These are phyloP conservation scores for Microchirus variegatus DNA, from an alignment of 2,797 vertebrate genomes.

Conservation along the genomic window DNA sequence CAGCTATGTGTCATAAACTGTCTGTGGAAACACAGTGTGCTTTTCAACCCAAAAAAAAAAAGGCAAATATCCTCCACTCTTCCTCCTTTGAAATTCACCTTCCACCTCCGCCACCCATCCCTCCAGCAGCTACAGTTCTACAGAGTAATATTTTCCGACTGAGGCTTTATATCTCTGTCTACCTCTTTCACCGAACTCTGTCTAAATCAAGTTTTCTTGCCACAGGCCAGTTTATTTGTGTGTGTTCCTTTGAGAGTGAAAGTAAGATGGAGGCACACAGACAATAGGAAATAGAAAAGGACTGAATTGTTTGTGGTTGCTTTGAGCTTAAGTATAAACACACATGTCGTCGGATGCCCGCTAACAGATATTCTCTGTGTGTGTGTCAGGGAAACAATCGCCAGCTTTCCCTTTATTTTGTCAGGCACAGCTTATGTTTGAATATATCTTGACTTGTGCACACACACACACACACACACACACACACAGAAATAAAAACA, in stretches of 20 bases:
- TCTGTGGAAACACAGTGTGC: neutral
- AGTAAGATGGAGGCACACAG: constrained; percentile 1
- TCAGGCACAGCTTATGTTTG: constrained; percentile 57
- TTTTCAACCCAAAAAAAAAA: neutral
- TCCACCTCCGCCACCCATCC: neutral
- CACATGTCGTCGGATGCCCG: constrained; percentile 1
- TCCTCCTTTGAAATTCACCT: neutral
- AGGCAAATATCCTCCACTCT: neutral
- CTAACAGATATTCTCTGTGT: constrained; percentile 1
- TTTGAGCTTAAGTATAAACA: constrained; percentile 33
- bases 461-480: constrained; percentile 16
- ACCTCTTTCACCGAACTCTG: constrained; percentile 13
- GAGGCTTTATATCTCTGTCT: constrained; percentile 40
- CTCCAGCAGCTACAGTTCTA: neutral
- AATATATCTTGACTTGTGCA: constrained; percentile 32
- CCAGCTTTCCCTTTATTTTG: constrained; percentile 38
- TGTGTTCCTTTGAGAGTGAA: neutral
- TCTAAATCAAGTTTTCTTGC: constrained; percentile 29
- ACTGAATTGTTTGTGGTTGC: constrained; percentile 30
- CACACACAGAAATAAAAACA: constrained; percentile 12
- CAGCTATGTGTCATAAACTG: constrained; percentile 8
- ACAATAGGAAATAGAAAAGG: constrained; percentile 9
- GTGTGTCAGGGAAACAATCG: constrained; percentile 17
- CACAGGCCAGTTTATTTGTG: constrained; percentile 7
- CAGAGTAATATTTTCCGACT: constrained; percentile 18